Evolutionary conservation across 2,888 invertebrate genomes (phyloP).

Genomic region (Lithophane leautieri): DNA sequence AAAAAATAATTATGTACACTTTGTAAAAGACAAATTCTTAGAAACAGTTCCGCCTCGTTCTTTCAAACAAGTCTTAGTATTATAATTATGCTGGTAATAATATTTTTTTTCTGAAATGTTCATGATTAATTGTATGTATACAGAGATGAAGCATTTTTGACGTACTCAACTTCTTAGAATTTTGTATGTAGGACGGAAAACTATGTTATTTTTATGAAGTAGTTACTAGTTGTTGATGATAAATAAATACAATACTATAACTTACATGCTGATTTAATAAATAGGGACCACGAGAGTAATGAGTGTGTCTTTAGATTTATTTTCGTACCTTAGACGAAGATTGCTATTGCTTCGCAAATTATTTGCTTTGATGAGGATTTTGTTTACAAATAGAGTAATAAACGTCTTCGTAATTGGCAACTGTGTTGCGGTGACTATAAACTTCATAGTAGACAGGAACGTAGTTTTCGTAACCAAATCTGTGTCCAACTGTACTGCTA

Average conservation of each 20-base stretch:
- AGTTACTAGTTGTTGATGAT: constrained; percentile 35
- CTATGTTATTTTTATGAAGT: constrained; percentile 60
- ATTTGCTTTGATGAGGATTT: constrained; percentile 3
- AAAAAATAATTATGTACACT: constrained; percentile 29
- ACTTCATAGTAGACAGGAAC: neutral
- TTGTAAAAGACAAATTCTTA: constrained; percentile 51
- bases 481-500: no score
- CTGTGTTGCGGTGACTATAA: neutral
- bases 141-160: constrained; percentile 67
- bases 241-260: constrained; percentile 46
- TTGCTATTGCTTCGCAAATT: neutral
- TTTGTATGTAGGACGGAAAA: constrained; percentile 58
- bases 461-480: neutral
- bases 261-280: constrained; percentile 12
- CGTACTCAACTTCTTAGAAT: constrained; percentile 68
- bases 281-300: constrained; percentile 6
- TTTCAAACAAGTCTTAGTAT: constrained; percentile 54
- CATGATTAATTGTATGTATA: constrained; percentile 72
- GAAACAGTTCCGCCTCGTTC: constrained; percentile 53
- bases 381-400: neutral
- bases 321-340: neutral
- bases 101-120: constrained; percentile 65
- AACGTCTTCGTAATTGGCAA: constrained; percentile 3
- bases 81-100: constrained; percentile 58
- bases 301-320: neutral